These are phyloP conservation scores for Noctua fimbriata DNA, from an alignment of 2,888 invertebrate genomes.

Conservation along the genomic window DNA sequence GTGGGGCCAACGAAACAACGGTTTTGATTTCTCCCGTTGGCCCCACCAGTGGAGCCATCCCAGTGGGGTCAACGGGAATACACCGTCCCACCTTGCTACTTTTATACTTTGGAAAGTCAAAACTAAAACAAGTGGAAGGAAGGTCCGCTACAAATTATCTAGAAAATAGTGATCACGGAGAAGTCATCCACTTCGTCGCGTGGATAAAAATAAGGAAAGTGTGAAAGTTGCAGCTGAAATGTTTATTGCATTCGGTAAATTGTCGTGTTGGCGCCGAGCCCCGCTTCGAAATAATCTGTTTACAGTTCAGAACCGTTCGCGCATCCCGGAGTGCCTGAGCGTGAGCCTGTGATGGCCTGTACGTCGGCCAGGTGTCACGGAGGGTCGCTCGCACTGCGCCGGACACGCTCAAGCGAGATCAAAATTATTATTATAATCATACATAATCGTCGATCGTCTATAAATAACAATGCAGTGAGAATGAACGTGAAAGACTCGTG, in stretches of 20 bases:
- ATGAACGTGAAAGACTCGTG: slow-evolving; percentile 57
- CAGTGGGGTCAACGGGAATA: too few species aligned
- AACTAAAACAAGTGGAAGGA: neutral
- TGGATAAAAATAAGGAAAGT: slow-evolving; percentile 31
- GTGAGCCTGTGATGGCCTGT: neutral
- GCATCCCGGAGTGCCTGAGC: slow-evolving; percentile 18
- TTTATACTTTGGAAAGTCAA: neutral
- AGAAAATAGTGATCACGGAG: neutral
- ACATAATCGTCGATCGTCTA: slow-evolving; percentile 54
- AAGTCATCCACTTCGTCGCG: neutral
- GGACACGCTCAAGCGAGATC: neutral
- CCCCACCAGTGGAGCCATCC: too few species aligned
- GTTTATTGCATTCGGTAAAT: slow-evolving; percentile 67
- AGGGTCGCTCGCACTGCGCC: neutral
- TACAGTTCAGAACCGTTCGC: slow-evolving; percentile 63
- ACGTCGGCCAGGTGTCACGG: neutral
- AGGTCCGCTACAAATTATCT: neutral
- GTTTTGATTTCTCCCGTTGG: too few species aligned
- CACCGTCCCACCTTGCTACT: neutral
- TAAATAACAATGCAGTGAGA: slow-evolving; percentile 68
- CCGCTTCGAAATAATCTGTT: slow-evolving; percentile 70
- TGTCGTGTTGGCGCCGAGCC: slow-evolving; percentile 72
- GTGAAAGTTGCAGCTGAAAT: slow-evolving; percentile 36
- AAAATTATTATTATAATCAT: slow-evolving; percentile 32
- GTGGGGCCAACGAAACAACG: too few species aligned